Percentiles rank a stretch among this genome's conserved stretches.
Conservation (phyloP, 2,797 vertebrate species). For the Sandelia bainsii region DNA sequence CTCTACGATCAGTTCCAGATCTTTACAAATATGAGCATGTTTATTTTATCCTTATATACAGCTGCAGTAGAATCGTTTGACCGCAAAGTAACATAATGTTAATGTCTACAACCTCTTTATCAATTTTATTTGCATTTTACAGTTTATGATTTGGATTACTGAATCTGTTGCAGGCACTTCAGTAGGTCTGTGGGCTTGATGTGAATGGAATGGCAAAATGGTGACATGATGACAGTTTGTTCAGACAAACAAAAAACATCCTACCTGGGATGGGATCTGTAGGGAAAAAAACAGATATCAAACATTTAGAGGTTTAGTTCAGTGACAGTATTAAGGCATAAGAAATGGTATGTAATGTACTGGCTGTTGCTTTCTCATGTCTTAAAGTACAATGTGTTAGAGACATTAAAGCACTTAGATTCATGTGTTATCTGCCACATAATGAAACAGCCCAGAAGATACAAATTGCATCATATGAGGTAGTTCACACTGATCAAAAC, state of each 20-base stretch:
- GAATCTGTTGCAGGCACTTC: conserved; percentile 8
- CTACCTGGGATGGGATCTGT: conserved; percentile 83
- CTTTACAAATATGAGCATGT: neutral
- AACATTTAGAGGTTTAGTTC: conserved; percentile 38
- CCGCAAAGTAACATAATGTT: neutral
- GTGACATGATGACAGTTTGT: conserved; percentile 26
- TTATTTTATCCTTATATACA: neutral
- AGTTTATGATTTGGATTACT: neutral
- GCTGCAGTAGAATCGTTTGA: neutral
- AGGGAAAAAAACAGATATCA: conserved; percentile 55
- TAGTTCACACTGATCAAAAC: conserved; percentile 8
- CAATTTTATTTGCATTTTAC: neutral
- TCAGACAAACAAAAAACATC: conserved; percentile 31
- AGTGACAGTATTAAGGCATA: conserved; percentile 4
- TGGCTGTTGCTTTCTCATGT: too few species aligned
- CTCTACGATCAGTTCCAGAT: too few species aligned
- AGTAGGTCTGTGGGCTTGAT: conserved; percentile 65
- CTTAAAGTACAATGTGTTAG: neutral
- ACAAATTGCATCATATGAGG: neutral
- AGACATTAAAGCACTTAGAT: conserved; percentile 12
- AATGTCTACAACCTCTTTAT: neutral
- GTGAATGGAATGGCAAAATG: conserved; percentile 31
- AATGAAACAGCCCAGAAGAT: conserved; percentile 3
- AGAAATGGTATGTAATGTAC: neutral
- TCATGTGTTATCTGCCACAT: conserved; percentile 18